These are phyloP conservation scores for Epinephelus malabaricus DNA, from an alignment of 2,797 vertebrate species.

Conservation along the genomic window DNA sequence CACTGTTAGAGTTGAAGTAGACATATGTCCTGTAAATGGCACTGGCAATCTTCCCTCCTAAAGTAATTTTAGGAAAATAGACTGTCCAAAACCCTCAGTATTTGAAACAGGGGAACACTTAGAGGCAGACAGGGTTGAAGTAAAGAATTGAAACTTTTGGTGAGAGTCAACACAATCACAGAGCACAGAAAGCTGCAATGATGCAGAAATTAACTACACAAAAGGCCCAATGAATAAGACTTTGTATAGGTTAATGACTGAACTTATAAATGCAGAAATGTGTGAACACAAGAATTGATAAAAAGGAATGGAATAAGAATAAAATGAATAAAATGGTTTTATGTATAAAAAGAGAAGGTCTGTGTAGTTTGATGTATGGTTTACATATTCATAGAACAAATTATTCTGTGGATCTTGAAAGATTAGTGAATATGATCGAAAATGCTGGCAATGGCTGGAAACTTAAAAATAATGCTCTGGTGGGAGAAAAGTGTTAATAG, in stretches of 20 bases:
- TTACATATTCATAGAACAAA: too few relatives aligned
- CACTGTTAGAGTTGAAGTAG: not conserved
- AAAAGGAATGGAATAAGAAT: too few relatives aligned
- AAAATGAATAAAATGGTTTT: too few relatives aligned
- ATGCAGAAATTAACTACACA: not conserved
- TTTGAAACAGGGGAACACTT: not conserved
- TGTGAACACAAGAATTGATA: too few relatives aligned
- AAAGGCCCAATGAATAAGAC: not conserved
- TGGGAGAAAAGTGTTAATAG: too few relatives aligned
- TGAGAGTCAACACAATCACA: not conserved
- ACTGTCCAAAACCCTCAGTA: not conserved
- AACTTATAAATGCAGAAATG: too few relatives aligned
- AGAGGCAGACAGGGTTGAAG: not conserved
- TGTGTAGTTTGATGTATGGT: too few relatives aligned
- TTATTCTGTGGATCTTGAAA: too few relatives aligned
- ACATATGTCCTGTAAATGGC: slow-evolving; percentile 45
- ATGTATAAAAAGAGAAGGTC: too few relatives aligned
- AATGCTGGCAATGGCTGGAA: too few relatives aligned
- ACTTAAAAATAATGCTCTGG: too few relatives aligned
- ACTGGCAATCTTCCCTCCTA: slow-evolving; percentile 1
- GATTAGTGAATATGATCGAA: too few relatives aligned
- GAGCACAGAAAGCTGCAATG: not conserved
- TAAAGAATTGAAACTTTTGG: not conserved
- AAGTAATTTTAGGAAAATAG: slow-evolving; percentile 35
- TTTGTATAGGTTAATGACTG: not conserved